A percentile compares a stretch with the other conserved stretches of the same genome.
Evolutionary conservation across 37 sponge, comb jelly and placozoan genomes (phyloP).

Genomic region (Amphimedon queenslandica): DNA sequence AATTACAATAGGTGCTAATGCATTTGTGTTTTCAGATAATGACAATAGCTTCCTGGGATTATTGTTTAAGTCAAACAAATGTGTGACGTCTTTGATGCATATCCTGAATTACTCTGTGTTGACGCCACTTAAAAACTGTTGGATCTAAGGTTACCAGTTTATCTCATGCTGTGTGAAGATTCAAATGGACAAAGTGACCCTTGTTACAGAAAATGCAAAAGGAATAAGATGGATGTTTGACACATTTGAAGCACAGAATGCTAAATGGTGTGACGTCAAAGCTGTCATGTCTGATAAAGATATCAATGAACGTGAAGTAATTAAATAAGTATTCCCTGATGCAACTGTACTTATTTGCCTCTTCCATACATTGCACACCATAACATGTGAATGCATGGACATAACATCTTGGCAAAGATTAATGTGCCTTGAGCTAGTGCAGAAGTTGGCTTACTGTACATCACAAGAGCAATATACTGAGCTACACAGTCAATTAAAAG

Average conservation of each 20-base stretch:
- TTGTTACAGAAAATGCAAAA: constrained; percentile 15
- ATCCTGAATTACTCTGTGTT: constrained; percentile 37
- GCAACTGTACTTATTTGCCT: constrained; percentile 49
- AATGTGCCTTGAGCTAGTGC: constrained; percentile 25
- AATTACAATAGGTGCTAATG: not conserved
- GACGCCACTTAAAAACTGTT: constrained; percentile 51
- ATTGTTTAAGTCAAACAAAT: constrained; percentile 16
- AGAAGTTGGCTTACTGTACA: constrained; percentile 44
- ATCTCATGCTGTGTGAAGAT: constrained; percentile 38
- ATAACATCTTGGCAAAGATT: constrained; percentile 33
- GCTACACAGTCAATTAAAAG: constrained; percentile 26
- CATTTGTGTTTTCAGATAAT: constrained; percentile 17
- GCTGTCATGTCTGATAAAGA: constrained; percentile 68
- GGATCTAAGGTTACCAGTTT: constrained; percentile 26
- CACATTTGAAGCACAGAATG: constrained; percentile 40
- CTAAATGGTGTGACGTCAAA: constrained; percentile 8
- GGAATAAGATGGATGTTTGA: constrained; percentile 41
- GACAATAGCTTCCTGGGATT: constrained; percentile 14
- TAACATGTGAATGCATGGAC: constrained; percentile 51
- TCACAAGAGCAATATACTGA: constrained; percentile 35
- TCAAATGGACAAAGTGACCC: constrained; percentile 54
- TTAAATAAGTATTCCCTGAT: constrained; percentile 27
- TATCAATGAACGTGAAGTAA: constrained; percentile 31
- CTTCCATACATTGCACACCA: constrained; percentile 41
- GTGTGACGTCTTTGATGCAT: constrained; percentile 17